Percentiles rank a stretch among this genome's conserved stretches.
phyloP scores from a whole-genome alignment of 2,113 vertebrate species.

The Oryzias curvinotus region DNA sequence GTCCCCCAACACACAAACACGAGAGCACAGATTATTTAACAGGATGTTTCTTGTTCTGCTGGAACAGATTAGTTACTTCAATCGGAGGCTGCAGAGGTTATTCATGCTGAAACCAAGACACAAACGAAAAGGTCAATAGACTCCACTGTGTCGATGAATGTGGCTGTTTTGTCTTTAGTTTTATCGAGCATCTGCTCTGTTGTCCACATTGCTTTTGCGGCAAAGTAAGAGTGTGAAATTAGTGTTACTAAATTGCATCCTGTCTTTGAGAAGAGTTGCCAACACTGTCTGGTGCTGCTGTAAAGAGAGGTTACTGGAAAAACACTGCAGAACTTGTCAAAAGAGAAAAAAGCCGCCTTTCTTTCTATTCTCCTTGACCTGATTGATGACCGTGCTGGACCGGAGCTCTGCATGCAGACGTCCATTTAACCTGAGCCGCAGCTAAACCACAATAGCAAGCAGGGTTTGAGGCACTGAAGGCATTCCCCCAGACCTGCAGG shows the following conservation, averaged over 20 bases:
- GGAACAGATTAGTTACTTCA: constrained; percentile 29
- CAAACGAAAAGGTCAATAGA: constrained; percentile 1
- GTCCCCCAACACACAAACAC: constrained; percentile 47
- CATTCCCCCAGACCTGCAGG: constrained; percentile 49
- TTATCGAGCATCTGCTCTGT: not conserved
- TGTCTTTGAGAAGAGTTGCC: too few species aligned
- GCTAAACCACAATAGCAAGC: constrained; percentile 66
- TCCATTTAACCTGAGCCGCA: constrained; percentile 39
- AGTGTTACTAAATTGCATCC: not conserved
- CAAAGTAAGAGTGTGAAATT: not conserved
- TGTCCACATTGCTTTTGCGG: not conserved
- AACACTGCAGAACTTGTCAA: too few species aligned
- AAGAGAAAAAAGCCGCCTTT: not conserved
- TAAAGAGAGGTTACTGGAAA: too few species aligned
- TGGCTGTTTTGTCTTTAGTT: constrained; percentile 5
- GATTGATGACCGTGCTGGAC: constrained; percentile 59
- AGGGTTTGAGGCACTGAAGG: constrained; percentile 55
- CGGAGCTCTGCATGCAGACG: constrained; percentile 36
- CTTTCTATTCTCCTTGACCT: constrained; percentile 53
- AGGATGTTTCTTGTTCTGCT: constrained; percentile 45
- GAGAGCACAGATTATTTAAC: constrained; percentile 21
- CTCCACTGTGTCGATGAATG: not conserved
- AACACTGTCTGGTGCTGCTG: too few species aligned
- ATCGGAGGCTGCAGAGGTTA: constrained; percentile 23
- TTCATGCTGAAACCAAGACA: constrained; percentile 15